Percentiles rank a stretch among this genome's conserved stretches.
Evolutionary conservation across 2,113 vertebrate species (phyloP).

Genomic region (Struthio camelus): DNA sequence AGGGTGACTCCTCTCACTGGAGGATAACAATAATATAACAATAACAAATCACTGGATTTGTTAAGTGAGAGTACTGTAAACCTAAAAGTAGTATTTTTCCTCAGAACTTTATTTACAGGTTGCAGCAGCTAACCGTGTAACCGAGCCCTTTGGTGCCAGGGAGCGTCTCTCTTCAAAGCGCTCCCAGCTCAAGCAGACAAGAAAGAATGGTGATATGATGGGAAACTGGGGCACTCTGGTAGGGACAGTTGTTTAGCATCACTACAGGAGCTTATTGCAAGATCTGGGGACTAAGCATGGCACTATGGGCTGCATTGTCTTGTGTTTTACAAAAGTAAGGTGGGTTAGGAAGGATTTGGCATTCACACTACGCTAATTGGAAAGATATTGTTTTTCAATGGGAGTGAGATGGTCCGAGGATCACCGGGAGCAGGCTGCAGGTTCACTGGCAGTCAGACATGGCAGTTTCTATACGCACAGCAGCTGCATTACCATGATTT

Average conservation of each 20-base stretch:
- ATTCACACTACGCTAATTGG: neutral
- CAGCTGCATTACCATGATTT: fast-evolving
- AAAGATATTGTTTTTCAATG: neutral
- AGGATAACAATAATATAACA: no score
- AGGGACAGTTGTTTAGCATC: no score
- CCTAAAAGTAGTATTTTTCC: neutral
- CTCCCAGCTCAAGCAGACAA: neutral
- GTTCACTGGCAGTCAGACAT: neutral
- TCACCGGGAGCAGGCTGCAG: neutral
- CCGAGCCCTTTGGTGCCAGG: neutral
- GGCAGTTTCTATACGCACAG: neutral
- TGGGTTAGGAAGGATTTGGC: neutral
- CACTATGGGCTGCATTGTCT: neutral
- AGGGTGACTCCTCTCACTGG: neutral
- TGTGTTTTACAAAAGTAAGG: neutral
- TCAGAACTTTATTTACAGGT: neutral
- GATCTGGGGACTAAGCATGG: neutral
- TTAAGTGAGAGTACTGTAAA: neutral
- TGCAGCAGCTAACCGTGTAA: neutral
- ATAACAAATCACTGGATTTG: neutral
- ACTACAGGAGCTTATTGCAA: neutral
- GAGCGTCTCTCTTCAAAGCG: neutral
- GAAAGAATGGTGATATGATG: neutral
- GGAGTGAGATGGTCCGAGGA: neutral
- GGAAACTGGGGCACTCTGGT: fast-evolving